Evolutionary conservation across 1,140 invertebrate species (phyloP).

Genomic region (Aleiodes sp.): DNA sequence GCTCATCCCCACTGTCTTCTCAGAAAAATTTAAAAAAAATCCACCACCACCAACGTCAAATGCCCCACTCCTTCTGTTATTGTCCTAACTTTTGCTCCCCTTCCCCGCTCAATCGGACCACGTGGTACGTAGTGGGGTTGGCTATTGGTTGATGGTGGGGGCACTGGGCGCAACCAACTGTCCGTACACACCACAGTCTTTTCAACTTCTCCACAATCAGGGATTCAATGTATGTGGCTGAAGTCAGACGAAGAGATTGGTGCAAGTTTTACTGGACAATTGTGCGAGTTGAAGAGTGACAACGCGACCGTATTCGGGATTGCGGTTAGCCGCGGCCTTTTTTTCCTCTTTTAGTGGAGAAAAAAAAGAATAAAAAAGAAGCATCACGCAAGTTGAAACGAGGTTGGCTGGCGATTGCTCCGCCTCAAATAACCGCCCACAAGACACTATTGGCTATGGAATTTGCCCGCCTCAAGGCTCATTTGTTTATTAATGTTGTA

Average conservation of each 20-base stretch:
- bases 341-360: neutral
- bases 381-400: slow-evolving; percentile 11
- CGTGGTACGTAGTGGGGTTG: neutral
- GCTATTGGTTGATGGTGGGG: neutral
- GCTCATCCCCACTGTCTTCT: slow-evolving; percentile 7
- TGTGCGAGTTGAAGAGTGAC: neutral
- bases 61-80: neutral
- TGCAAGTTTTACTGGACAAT: neutral
- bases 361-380: neutral
- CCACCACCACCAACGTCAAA: neutral
- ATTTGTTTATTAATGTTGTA: slow-evolving; percentile 69
- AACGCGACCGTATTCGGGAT: slow-evolving; percentile 1
- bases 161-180: neutral
- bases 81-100: neutral
- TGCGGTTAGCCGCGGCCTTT: neutral
- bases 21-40: too few species aligned
- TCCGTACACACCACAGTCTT: too few species aligned
- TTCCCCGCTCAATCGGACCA: neutral
- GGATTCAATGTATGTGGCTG: slow-evolving; percentile 3
- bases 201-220: neutral
- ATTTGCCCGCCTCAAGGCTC: slow-evolving; percentile 61
- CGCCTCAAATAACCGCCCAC: slow-evolving; percentile 59
- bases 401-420: slow-evolving; percentile 56
- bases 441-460: slow-evolving; percentile 54
- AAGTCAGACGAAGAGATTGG: neutral